Percentiles rank a stretch among this genome's conserved stretches.
Conservation (phyloP, 1,140 invertebrate genomes). For the Saxidomus purpurata region DNA sequence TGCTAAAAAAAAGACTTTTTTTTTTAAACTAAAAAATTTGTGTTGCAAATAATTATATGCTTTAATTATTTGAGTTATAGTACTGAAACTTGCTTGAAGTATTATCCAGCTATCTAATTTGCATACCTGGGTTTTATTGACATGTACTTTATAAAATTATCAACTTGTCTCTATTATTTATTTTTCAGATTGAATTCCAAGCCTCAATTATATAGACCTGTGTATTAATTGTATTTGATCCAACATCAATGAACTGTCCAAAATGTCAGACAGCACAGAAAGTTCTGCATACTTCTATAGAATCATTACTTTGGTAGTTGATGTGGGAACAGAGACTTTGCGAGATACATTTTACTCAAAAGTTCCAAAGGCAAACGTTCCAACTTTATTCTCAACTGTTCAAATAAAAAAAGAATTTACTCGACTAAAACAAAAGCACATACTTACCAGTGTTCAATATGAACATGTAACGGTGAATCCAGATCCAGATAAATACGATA, state of each 20-base stretch:
- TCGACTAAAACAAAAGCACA: neutral
- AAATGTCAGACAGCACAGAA: neutral
- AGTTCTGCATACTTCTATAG: neutral
- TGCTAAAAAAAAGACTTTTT: too few species aligned
- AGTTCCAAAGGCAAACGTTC: neutral
- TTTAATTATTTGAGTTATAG: too few species aligned
- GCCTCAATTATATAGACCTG: too few species aligned
- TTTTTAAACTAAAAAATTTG: too few species aligned
- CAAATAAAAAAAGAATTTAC: neutral
- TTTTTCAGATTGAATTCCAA: too few species aligned
- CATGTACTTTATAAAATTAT: too few species aligned
- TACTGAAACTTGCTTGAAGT: too few species aligned
- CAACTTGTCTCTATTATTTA: too few species aligned
- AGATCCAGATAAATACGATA: conserved; percentile 8
- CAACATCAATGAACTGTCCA: neutral
- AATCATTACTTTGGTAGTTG: neutral
- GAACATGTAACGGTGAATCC: neutral
- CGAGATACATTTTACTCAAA: neutral
- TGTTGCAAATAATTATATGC: too few species aligned
- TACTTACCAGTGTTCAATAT: neutral
- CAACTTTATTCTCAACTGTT: neutral
- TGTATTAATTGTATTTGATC: too few species aligned
- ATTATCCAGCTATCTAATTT: too few species aligned
- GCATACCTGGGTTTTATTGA: too few species aligned
- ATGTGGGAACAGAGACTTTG: conserved; percentile 18